Percentiles rank a stretch among this genome's conserved stretches.
Conservation (phyloP, 2,888 invertebrate species). For the Xylota segnis region DNA sequence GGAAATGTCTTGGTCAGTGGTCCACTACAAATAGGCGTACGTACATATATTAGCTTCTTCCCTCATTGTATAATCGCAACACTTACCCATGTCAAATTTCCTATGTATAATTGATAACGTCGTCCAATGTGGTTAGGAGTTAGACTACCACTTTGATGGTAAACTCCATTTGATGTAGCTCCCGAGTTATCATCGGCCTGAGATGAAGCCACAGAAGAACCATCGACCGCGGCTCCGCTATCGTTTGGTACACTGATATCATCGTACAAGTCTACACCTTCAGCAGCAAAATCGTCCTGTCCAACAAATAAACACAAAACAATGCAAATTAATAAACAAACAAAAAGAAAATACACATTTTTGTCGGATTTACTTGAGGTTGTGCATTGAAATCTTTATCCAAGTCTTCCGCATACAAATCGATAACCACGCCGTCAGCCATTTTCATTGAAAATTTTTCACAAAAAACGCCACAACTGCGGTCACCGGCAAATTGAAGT, state of each 20-base stretch:
- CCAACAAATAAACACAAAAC: slow-evolving; percentile 28
- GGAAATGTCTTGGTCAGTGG: slow-evolving; percentile 97
- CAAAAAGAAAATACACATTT: slow-evolving; percentile 15
- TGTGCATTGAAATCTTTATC: slow-evolving; percentile 95
- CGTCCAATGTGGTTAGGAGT: slow-evolving; percentile 90
- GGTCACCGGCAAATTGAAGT: slow-evolving; percentile 65
- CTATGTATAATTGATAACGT: slow-evolving; percentile 97
- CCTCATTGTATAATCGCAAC: slow-evolving; percentile 10
- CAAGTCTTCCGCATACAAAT: slow-evolving; percentile 98
- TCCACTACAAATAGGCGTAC: slow-evolving; percentile 91
- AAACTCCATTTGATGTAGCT: slow-evolving; percentile 90
- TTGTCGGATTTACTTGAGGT: slow-evolving; percentile 85
- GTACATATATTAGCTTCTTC: slow-evolving; percentile 4
- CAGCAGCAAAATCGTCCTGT: slow-evolving; percentile 84
- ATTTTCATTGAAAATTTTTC: slow-evolving; percentile 86
- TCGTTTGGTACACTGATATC: slow-evolving; percentile 95
- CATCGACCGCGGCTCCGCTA: slow-evolving; percentile 88
- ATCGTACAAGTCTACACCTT: slow-evolving; percentile 97
- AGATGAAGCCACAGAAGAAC: slow-evolving; percentile 85
- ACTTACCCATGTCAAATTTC: slow-evolving; percentile 99
- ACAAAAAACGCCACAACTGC: slow-evolving; percentile 68
- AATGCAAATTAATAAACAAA: slow-evolving; percentile 17
- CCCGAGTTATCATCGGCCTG: slow-evolving; percentile 85
- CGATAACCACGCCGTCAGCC: slow-evolving; percentile 98
- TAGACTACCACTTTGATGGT: slow-evolving; percentile 89